phyloP scores from a whole-genome alignment of 92 coral and sea anemone genomes.

The Chrysogorgia sp. region DNA sequence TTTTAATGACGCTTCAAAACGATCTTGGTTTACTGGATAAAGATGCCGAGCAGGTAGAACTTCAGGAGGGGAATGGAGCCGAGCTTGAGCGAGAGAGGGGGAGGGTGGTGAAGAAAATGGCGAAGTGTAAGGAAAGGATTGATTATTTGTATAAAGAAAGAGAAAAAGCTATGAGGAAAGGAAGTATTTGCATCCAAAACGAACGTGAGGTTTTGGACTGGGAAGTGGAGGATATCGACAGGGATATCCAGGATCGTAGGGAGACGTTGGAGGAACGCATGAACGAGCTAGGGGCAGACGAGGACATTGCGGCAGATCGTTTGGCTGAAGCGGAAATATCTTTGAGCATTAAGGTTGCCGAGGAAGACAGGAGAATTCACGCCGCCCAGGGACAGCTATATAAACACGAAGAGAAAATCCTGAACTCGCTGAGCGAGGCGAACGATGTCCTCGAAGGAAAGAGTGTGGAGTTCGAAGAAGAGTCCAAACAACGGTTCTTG shows the following conservation, averaged over 20 bases:
- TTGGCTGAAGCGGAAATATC: constrained; percentile 79
- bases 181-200: constrained; percentile 66
- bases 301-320: constrained; percentile 86
- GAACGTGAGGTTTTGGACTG: constrained; percentile 80
- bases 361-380: constrained; percentile 73
- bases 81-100: constrained; percentile 76
- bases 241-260: constrained; percentile 70
- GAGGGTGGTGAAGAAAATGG: constrained; percentile 59
- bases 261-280: constrained; percentile 65
- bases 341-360: constrained; percentile 70
- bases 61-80: constrained; percentile 63
- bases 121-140: constrained; percentile 60
- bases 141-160: constrained; percentile 65
- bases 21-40: constrained; percentile 73
- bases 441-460: constrained; percentile 70
- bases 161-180: constrained; percentile 64
- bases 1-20: constrained; percentile 62
- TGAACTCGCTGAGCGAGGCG: constrained; percentile 58
- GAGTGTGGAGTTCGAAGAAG: constrained; percentile 20
- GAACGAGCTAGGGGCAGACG: constrained; percentile 69
- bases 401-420: constrained; percentile 68
- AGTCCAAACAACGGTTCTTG: constrained; percentile 1
- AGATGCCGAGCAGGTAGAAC: constrained; percentile 68
- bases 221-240: constrained; percentile 70
- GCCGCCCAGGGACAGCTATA: constrained; percentile 67